Conservation (phyloP, 2,888 invertebrate genomes). For the Acleris cristana region DNA sequence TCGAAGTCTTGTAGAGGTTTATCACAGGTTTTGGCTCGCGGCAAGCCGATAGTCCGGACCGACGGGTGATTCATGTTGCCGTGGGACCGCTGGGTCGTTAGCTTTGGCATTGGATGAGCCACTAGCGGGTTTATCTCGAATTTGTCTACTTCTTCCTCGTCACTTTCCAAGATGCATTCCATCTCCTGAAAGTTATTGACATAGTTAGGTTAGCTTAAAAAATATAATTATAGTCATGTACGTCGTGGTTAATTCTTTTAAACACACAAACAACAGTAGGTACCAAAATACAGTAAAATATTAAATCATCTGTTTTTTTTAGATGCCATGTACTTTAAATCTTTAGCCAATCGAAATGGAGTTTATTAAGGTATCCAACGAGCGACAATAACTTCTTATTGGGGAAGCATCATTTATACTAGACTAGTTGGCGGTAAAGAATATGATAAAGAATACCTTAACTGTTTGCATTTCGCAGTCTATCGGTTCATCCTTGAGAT, state of each 20-base stretch:
- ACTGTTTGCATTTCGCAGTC: conserved; percentile 80
- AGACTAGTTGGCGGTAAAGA: too few species aligned
- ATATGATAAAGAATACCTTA: conserved; percentile 55
- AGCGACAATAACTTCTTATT: too few species aligned
- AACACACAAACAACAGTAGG: too few species aligned
- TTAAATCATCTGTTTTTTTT: too few species aligned
- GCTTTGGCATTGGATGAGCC: conserved; percentile 64
- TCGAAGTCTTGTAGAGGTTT: conserved; percentile 76
- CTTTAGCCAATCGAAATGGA: too few species aligned
- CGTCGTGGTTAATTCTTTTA: too few species aligned
- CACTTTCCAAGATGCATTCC: conserved; percentile 87
- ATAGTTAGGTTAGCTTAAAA: background rate
- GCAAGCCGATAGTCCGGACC: conserved; percentile 71
- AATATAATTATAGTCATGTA: background rate
- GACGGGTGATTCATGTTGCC: conserved; percentile 76
- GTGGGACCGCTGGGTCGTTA: conserved; percentile 69
- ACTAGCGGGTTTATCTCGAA: conserved; percentile 78
- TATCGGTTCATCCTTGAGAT: conserved; percentile 85
- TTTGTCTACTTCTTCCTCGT: conserved; percentile 85
- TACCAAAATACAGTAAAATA: too few species aligned
- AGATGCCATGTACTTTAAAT: too few species aligned
- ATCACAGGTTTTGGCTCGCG: conserved; percentile 77
- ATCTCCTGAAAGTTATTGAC: conserved; percentile 83
- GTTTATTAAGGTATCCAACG: too few species aligned
- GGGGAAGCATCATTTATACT: too few species aligned